Conservation (phyloP, 1,140 invertebrate genomes). For the Hyles vespertilio region DNA sequence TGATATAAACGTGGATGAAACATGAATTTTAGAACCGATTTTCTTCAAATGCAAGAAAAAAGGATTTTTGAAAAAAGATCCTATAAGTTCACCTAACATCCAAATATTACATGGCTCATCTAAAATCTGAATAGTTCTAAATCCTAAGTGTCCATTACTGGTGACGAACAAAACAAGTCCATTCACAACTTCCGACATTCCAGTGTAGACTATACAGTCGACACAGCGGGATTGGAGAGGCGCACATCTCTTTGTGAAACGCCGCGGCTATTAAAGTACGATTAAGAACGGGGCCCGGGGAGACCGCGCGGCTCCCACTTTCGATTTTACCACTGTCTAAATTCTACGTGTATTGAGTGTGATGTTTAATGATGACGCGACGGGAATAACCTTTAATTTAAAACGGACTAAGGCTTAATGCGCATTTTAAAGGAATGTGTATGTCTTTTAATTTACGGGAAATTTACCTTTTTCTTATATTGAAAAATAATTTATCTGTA, state of each 20-base stretch:
- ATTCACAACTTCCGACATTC: slow-evolving; percentile 13
- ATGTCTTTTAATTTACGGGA: no score
- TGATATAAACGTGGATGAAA: no score
- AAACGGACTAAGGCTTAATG: not conserved
- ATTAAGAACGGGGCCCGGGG: slow-evolving; percentile 39
- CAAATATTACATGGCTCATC: not conserved
- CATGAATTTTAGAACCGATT: no score
- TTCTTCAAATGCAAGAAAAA: no score
- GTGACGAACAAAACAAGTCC: not conserved
- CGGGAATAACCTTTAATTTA: not conserved
- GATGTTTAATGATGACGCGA: not conserved
- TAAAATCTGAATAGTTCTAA: not conserved
- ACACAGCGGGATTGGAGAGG: slow-evolving; percentile 14
- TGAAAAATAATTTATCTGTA: no score
- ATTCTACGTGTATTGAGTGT: slow-evolving; percentile 31
- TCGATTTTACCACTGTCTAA: slow-evolving; percentile 66
- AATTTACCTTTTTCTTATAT: no score
- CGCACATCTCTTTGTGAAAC: slow-evolving; percentile 42
- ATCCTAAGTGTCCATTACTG: not conserved
- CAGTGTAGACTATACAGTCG: slow-evolving; percentile 33
- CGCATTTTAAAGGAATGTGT: no score
- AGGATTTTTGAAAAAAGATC: no score
- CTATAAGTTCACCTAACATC: no score
- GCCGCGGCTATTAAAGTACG: slow-evolving; percentile 67
- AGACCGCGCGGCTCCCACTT: slow-evolving; percentile 61